Evolutionary conservation across 2,888 invertebrate genomes (phyloP).

Genomic region (Lithodes maja): DNA sequence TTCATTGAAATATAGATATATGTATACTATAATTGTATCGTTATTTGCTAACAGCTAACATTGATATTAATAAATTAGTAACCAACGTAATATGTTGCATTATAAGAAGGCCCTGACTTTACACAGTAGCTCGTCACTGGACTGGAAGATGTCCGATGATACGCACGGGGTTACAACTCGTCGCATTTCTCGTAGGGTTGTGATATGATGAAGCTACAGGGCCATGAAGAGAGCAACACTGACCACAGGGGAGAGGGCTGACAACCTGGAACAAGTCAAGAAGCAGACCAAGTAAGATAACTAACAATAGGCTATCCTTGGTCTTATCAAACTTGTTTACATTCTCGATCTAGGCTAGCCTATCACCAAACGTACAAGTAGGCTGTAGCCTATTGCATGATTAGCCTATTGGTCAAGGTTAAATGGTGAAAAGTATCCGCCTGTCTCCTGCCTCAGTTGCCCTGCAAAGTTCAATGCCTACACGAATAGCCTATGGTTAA

Average conservation of each 20-base stretch:
- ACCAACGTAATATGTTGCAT: not conserved
- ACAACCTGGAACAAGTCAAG: slow-evolving; percentile 57
- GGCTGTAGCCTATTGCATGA: no score
- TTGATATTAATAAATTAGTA: not conserved
- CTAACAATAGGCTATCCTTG: no score
- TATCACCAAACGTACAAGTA: no score
- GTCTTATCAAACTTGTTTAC: no score
- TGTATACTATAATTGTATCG: slow-evolving; percentile 34
- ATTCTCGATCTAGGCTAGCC: no score
- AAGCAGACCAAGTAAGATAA: slow-evolving; percentile 60
- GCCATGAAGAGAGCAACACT: slow-evolving; percentile 65
- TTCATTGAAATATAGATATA: slow-evolving; percentile 44
- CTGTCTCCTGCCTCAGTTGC: no score
- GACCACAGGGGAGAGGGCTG: slow-evolving; percentile 69
- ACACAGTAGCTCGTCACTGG: not conserved
- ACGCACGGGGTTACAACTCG: slow-evolving; percentile 39
- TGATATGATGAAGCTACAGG: slow-evolving; percentile 68
- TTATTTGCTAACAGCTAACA: not conserved
- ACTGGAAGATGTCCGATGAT: slow-evolving; percentile 60
- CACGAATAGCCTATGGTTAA: no score
- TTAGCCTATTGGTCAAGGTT: no score
- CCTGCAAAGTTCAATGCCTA: no score
- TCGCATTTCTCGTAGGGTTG: slow-evolving; percentile 50
- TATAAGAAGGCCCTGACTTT: not conserved
- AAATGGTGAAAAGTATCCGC: no score